Evolutionary conservation across 1,140 invertebrate genomes (phyloP), one percentile per base, ranked within the genome.

Genomic region (Drosophila pruinosa): DNA sequence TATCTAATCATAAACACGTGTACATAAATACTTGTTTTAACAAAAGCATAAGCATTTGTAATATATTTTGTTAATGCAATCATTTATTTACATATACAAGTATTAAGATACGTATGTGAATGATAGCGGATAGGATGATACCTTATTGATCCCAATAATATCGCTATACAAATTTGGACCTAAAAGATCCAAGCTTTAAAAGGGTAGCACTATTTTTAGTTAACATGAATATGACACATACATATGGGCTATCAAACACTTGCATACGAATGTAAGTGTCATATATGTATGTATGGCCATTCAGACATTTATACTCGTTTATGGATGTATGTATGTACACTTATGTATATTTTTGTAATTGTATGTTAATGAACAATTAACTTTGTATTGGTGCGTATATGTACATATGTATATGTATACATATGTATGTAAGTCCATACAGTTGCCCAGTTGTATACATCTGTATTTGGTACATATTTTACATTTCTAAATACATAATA

Each of bases 141-240:
- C 12, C 24, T 41, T 2, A 10, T 26, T 45, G 36, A 61, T 43
- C 47, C 56, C 53, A 22, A 41, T 45, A 68, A 53, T 36, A 19
- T 65, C 41, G 10, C 63, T 67, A 50, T 50, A 45, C 19, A 47
- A 64, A 26, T 6, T 22, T 3, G 8, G 0, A 12, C 12, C 2
- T 14, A 7, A 3, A 17, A n/a, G 10, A 36, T 14, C 4, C 31
- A 6, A 38, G 10, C 31, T 14, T 34, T 10, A 47, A 19, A 31
- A 21, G 19, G 14, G 14, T 8, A 22, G 36, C 14, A 8, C 12
- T 21, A 47, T 47, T n/a, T 15, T 39, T 38, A 34, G 10, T 19
- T 4, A 15, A 38, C 31, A 36, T 21, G n/a, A 14, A 31, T 24
- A 43, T 12, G n/a, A 10, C 21, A 39, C 21, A 24, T 39, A 39